Evolutionary conservation across 2,797 vertebrate species (phyloP), one percentile per base, ranked within the genome.

Genomic region (Vipera latastei): DNA sequence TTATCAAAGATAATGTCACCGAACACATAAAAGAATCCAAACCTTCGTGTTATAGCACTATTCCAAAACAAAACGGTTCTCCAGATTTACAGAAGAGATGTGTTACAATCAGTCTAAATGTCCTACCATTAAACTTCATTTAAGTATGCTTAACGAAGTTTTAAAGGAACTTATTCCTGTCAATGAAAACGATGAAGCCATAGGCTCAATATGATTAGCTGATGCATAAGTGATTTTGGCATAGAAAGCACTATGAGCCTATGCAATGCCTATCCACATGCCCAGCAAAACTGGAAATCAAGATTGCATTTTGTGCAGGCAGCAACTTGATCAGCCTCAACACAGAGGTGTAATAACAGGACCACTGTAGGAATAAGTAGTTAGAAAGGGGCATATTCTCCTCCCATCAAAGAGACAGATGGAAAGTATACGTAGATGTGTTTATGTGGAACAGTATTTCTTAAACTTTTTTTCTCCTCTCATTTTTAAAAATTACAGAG

Each of bases 1-100:
- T 51, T 61, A 89, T 93, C 86, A 93, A 91, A 51, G 61, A 57
- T 48, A 91, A 89, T 38, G 48, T 63, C 86, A 89, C 48, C 8
- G 18, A 93, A 91, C 18, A 18, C 32, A 59, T 88, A 51, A 56
- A 63, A 85, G 7, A 83, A 91, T 32, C 38, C 26, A 5, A 38
- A 48, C n/a, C 38, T 65, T 20, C 12, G 11, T 89, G 25, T 51
- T 48, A 57, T 32, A 44, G 22, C 13, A 91, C 59, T 85, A 69
- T 38, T 61, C 61, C 12, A 88, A 93, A 90, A 56, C 20, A 89
- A 28, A 59, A 88, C 38, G 3, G 55, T 53, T 65, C 38, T 56
- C 59, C 25, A 63, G 1, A 32, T 48, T 38, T 22, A 16, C 16
- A 9, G 53, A 59, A 51, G 4, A 56, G 56, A 18, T 57, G 16